Evolutionary conservation across 2,113 vertebrate genomes (phyloP).

Genomic region (Prionailurus bengalensis): DNA sequence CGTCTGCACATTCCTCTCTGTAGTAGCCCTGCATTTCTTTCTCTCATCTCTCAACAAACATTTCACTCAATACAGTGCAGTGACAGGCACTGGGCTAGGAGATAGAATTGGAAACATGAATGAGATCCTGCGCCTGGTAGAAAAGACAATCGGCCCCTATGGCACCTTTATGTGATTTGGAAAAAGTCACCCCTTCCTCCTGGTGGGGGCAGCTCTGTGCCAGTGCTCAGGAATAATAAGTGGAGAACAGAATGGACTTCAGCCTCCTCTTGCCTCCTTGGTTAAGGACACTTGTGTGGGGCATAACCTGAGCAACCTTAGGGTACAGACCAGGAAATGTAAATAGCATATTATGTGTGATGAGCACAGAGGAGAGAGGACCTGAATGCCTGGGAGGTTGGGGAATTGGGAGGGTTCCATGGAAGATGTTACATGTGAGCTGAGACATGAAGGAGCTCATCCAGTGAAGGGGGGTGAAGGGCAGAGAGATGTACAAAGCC

Average conservation of each 20-base stretch:
- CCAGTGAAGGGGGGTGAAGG: not conserved
- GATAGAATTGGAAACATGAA: not conserved
- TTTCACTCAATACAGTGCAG: not conserved
- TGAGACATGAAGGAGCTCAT: not conserved
- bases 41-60: not conserved
- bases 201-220: not conserved
- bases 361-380: not conserved
- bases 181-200: not conserved
- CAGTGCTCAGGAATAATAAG: not conserved
- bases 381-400: too few species aligned
- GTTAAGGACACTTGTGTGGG: not conserved
- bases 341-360: not conserved
- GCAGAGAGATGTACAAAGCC: not conserved
- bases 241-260: not conserved
- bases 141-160: not conserved
- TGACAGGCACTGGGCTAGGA: not conserved
- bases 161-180: not conserved
- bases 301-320: not conserved
- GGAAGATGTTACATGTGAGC: not conserved
- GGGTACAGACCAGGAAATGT: not conserved
- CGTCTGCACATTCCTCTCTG: not conserved
- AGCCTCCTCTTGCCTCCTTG: not conserved
- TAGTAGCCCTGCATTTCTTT: not conserved
- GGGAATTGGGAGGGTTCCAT: not conserved
- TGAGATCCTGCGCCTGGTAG: not conserved